Conservation (phyloP, 2,113 vertebrate species). For the Dasypus novemcinctus region DNA sequence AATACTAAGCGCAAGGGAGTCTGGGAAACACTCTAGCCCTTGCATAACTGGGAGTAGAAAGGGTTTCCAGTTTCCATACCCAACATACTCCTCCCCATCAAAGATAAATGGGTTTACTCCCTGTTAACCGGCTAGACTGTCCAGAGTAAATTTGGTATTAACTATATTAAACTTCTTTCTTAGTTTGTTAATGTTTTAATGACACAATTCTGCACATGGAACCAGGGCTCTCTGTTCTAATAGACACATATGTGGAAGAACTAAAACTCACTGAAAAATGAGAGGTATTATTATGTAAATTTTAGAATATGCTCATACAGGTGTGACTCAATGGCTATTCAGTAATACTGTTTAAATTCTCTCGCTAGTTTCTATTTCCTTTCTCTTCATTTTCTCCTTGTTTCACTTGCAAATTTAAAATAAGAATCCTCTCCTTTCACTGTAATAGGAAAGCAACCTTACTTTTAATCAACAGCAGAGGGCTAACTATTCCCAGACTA, state of each 20-base stretch:
- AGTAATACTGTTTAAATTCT: neutral
- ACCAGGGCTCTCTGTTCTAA: neutral
- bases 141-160: neutral
- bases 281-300: neutral
- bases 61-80: neutral
- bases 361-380: neutral
- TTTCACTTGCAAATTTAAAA: conserved; percentile 46
- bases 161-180: neutral
- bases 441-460: neutral
- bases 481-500: conserved; percentile 27
- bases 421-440: neutral
- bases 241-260: neutral
- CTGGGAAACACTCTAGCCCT: neutral
- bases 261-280: neutral
- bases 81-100: neutral
- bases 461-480: conserved; percentile 58
- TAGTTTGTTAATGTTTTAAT: neutral
- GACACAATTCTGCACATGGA: neutral
- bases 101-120: neutral
- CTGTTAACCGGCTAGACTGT: neutral
- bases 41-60: neutral
- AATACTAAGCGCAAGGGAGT: neutral
- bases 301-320: neutral
- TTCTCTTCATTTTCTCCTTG: conserved; percentile 32
- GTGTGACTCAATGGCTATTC: neutral